Base-by-base conservation (phyloP, 2,113 vertebrate species). In the Trinectes maculatus region DNA sequence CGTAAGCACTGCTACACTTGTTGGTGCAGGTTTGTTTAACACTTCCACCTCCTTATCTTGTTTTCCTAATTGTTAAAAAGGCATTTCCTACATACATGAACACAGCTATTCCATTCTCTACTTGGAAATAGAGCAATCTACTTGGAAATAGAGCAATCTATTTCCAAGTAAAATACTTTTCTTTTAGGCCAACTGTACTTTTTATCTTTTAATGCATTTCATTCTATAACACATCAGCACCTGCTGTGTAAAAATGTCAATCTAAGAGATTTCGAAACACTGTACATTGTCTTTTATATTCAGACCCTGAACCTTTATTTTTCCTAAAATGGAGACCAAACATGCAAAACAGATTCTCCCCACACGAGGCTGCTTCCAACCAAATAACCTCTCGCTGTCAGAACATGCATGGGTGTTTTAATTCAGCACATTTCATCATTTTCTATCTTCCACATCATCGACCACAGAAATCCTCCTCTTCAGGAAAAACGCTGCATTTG, bases 401-500 rank as follows among this genome's bases (percentile, higher is more conserved):
- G 13, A 52, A 44, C 7, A 37, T 16, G 51, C 29, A 48, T 22
- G 26, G 22, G 52, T 36, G 33, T 54, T 78, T 36, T 64, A 31
- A 2, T 47, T 29, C 15, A 44, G 6, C 18, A 25, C 1, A 21
- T 54, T 43, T 65, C 64, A 72, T 54, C 68, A 59, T 61, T 56
- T 39, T 46, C 26, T 21, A 31, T 47, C 52, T 25, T 37, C 52
- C 22, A 25, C 13, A 24, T 60, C 44, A 40, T 25, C 39, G 52
- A 71, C 59, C 52, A 42, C 67, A 58, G 33, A 68, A 71, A 52
- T 52, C 24, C 39, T 34, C 42, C 44, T 29, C 40, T 43, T 62
- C 42, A 46, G 44, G 51, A 19, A 66, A 13, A 67, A 46, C 56
- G 74, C 33, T 57, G 61, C 16, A 61, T 74, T 63, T 44, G n/a